A percentile compares a stretch with the other conserved stretches of the same genome.
phyloP scores from a whole-genome alignment of 2,797 vertebrate species.

The Lacerta bilineata region DNA sequence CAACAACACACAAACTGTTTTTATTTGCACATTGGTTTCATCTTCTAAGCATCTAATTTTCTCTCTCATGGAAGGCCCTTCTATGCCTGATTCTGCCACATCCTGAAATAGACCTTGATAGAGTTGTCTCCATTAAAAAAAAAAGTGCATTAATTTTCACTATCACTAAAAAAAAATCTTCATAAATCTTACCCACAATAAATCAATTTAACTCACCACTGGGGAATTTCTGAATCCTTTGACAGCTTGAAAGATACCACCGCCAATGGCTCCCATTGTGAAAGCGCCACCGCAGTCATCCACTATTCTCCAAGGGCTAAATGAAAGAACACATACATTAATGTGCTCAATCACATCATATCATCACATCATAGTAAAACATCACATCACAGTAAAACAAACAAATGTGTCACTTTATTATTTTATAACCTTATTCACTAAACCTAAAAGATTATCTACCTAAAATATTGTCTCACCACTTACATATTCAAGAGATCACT shows the following conservation, averaged over 20 bases:
- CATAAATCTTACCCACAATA: background rate
- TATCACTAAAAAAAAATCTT: background rate
- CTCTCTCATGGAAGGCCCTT: background rate
- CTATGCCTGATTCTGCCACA: background rate
- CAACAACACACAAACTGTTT: background rate
- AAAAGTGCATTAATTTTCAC: background rate
- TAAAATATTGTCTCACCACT: too few species aligned
- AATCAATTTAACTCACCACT: constrained; percentile 83
- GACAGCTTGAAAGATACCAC: constrained; percentile 95
- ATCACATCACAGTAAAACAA: background rate
- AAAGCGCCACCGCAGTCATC: constrained; percentile 98
- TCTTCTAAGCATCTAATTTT: background rate
- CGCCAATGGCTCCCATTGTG: constrained; percentile 97
- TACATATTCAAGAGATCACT: too few species aligned
- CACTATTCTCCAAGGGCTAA: constrained; percentile 96
- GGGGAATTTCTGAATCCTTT: constrained; percentile 97
- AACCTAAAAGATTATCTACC: too few species aligned
- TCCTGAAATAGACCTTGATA: background rate
- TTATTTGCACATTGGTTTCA: background rate
- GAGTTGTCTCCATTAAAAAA: background rate
- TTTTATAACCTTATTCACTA: background rate
- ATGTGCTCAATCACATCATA: background rate
- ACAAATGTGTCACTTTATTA: rapidly evolving
- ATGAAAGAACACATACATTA: constrained; percentile 25
- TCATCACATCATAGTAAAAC: background rate